These are phyloP conservation scores for Podarcis cretensis DNA, from an alignment of 2,113 vertebrate genomes.

Conservation along the genomic window DNA sequence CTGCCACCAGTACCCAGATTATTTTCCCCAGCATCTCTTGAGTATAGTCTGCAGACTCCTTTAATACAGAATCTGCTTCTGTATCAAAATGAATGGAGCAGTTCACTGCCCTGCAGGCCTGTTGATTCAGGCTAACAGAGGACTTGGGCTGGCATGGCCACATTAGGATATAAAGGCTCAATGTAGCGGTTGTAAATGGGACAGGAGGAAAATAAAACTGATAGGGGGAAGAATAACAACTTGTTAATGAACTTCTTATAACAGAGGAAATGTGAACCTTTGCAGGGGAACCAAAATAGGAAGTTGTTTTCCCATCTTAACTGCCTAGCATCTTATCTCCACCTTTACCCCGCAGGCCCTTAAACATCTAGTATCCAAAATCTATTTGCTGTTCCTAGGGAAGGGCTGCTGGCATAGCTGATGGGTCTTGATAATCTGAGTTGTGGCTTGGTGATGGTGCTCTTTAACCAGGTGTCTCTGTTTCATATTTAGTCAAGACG, in stretches of 20 bases:
- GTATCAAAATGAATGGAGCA: background rate
- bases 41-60: background rate
- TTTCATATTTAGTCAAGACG: conserved; percentile 77
- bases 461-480: background rate
- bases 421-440: background rate
- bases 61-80: background rate
- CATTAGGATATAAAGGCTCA: background rate
- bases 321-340: background rate
- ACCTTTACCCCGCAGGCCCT: background rate
- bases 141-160: background rate
- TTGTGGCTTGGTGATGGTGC: background rate
- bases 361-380: background rate
- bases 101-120: background rate
- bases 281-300: background rate
- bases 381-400: background rate
- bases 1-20: background rate
- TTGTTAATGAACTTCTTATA: background rate
- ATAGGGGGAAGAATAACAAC: background rate
- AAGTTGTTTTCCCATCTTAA: background rate
- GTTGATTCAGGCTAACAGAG: background rate
- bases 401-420: background rate
- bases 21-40: background rate
- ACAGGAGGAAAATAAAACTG: background rate
- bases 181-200: background rate
- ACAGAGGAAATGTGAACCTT: background rate